A percentile compares a stretch with the other conserved stretches of the same genome.
Conservation (phyloP, 2,113 vertebrate species). For the Toxotes chatareus region DNA sequence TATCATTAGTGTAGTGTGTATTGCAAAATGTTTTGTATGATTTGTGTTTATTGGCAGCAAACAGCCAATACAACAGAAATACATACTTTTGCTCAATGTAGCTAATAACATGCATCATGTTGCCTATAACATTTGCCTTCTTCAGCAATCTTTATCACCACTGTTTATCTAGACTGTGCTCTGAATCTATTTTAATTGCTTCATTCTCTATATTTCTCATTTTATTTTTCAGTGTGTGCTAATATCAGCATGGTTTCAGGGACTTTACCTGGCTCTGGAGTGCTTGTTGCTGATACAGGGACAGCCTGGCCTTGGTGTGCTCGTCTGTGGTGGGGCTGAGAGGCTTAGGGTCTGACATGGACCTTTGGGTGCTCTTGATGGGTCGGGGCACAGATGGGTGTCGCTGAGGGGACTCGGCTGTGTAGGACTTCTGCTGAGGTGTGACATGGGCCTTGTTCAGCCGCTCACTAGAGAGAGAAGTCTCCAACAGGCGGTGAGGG, state of each 20-base stretch:
- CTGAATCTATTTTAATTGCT: background rate
- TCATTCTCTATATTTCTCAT: background rate
- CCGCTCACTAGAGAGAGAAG: constrained; percentile 92
- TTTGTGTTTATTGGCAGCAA: background rate
- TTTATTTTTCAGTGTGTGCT: background rate
- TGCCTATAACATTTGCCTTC: background rate
- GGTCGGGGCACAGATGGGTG: constrained; percentile 94
- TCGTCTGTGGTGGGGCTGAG: constrained; percentile 97
- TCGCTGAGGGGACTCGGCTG: constrained; percentile 89
- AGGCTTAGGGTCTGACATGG: constrained; percentile 96
- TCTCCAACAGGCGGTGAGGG: constrained; percentile 93
- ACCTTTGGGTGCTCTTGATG: constrained; percentile 97
- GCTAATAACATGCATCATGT: background rate
- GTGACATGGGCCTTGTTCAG: constrained; percentile 98
- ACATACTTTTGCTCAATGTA: background rate
- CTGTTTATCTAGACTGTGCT: background rate
- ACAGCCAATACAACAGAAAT: background rate
- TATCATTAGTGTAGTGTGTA: too few relatives aligned
- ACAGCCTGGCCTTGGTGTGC: constrained; percentile 92
- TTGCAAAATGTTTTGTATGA: too few relatives aligned
- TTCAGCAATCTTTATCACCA: background rate
- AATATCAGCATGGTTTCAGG: constrained; percentile 8
- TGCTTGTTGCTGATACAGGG: constrained; percentile 93
- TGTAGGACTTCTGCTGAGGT: constrained; percentile 96
- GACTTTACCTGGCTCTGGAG: constrained; percentile 94